Base-by-base conservation (phyloP, 2,797 vertebrate genomes). In the Coreius guichenoti region DNA sequence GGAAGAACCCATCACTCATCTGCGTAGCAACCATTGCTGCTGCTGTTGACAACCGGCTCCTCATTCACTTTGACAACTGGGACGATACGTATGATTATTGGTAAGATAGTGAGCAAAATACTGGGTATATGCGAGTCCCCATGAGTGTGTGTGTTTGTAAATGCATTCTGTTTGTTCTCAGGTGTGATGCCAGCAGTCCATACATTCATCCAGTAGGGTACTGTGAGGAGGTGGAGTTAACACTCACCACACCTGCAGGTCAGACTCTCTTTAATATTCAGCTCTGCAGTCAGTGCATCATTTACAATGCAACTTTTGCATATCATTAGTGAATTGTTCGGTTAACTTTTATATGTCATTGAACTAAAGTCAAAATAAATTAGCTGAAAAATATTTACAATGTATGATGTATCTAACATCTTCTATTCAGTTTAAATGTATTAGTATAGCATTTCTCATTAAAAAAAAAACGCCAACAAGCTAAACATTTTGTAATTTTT, bases 171-270 rank as follows among this genome's bases (percentile, higher is more conserved):
- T 80, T 43, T 51, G 11, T 68, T 84, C 39, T 13, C 81, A 96
- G 95, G 95, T 96, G 95, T 89, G 96, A 96, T 7, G 92, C 95
- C 47, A 96, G 95, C 92, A 96, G 96, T 89, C 95, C 95, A 0
- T 96, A 96, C 87, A 96, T 96, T 84, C 95, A 96, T 89, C 95
- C 95, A 6, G 95, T 96, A 45, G 95, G 95, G 2, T 96, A 93
- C 90, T 97, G 97, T 92, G 96, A 97, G 90, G 97, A 97, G 88
- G 92, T 92, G 54, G 94, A 93, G 90, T 92, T 96, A 81, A 95
- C 95, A 31, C 92, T 98, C 89, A 97, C 96, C 86, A 95, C 96
- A 19, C 97, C 97, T 92, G 96, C 96, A 91, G 97, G 97, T 98
- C 95, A 91, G 94, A 93, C 16, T 36, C 12, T 7, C 43, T 29